Base-by-base conservation (phyloP, 92 coral and sea anemone species). In the Scolanthus callimorphus region DNA sequence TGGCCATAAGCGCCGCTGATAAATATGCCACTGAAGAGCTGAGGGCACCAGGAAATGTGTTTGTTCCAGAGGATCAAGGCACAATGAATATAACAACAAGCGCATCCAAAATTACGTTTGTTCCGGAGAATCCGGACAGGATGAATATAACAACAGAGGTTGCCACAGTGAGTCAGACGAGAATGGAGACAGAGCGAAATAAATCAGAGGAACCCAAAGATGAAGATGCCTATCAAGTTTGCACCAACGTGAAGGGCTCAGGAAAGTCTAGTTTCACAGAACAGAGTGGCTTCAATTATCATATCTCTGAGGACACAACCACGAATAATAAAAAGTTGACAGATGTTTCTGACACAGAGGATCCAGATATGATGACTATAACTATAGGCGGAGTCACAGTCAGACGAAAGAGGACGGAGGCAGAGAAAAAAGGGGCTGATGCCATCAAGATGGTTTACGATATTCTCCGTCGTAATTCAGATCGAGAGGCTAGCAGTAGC, bases 371-470 rank as follows among this genome's bases (percentile, higher is more conserved):
- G 6, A 6, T 6, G 8, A 6, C 41, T 15, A 34, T 15, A 34
- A 34, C 41, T 6, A 34, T 34, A 46, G 22, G 11, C 4, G 17
- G 22, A 10, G 52, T 4, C 22, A 46, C 4, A 6, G 17, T 9
- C 6, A 19, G 4, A 46, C 52, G 17, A 20, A 19, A 20, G 22
- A 46, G 17, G 23, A 68, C 86, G 4, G 55, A 30, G 50, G 90
- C 90, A 17, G 89, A 64, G 51, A 65, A 60, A 49, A 63, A 65
- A 39, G 68, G 86, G 39, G 62, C 70, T 45, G 31, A 59, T 26
- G 84, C 96, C 9, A 49, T 59, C 15, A 62, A 67, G 46, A 60
- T 83, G 61, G 60, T 86, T 27, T 77, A 3, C 59, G 78, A 73
- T 44, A 83, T 78, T 59, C 72, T 83, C 13, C 54, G 65, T 27